phyloP scores from a whole-genome alignment of 2,113 vertebrate genomes.

The Megaptera novaeangliae region DNA sequence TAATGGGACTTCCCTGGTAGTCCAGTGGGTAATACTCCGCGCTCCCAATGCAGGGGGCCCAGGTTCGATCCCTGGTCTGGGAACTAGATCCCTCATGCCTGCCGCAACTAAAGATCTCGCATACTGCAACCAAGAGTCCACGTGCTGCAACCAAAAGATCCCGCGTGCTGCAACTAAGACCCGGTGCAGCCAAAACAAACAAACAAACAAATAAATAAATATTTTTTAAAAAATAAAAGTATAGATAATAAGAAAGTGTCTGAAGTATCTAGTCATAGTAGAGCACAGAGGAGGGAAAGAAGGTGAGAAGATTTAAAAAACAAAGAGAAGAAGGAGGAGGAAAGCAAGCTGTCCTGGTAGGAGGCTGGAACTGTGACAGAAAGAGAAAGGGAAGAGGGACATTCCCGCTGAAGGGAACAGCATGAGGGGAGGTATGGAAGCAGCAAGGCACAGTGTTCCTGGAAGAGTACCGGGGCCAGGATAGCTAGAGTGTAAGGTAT shows the following conservation, averaged over 20 bases:
- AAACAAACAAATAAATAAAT: background rate
- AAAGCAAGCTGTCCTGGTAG: background rate
- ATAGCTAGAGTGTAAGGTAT: background rate
- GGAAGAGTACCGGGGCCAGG: rapidly evolving
- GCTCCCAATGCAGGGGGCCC: rapidly evolving
- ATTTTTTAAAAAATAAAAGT: too few relatives aligned
- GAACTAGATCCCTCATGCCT: background rate
- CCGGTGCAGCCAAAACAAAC: too few relatives aligned
- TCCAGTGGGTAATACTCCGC: background rate
- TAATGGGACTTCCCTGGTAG: background rate
- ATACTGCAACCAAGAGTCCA: too few relatives aligned
- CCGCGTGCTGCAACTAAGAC: too few relatives aligned
- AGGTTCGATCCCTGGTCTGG: background rate
- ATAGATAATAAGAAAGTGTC: background rate
- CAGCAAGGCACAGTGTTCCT: background rate
- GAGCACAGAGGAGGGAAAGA: background rate
- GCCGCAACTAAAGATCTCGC: too few relatives aligned
- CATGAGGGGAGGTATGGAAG: background rate
- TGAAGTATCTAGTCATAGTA: background rate
- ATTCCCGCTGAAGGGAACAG: background rate
- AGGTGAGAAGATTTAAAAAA: background rate
- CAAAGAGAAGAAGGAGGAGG: background rate
- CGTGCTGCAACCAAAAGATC: too few relatives aligned
- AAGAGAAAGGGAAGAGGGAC: background rate
- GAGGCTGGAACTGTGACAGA: background rate